These are phyloP conservation scores for Phycodurus eques DNA, from an alignment of 2,113 vertebrate species.

Conservation along the genomic window DNA sequence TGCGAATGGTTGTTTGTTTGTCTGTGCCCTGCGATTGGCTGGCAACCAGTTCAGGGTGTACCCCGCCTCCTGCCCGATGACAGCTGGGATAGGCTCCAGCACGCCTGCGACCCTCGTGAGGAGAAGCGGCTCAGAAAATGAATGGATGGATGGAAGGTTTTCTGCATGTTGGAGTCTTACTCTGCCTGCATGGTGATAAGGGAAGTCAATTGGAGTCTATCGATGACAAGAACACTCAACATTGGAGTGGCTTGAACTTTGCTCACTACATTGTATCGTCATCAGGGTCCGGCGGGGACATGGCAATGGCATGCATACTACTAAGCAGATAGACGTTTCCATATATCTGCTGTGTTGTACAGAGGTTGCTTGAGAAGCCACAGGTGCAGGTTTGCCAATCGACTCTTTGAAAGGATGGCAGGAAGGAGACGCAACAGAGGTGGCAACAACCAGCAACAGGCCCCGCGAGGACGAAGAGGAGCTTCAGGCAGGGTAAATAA, in stretches of 20 bases:
- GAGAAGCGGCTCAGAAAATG: too few species aligned
- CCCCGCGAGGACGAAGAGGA: slow-evolving; percentile 23
- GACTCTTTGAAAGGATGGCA: slow-evolving; percentile 49
- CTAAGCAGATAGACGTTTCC: slow-evolving; percentile 11
- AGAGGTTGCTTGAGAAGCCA: slow-evolving; percentile 5
- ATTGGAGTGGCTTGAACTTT: slow-evolving; percentile 62
- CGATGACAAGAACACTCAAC: slow-evolving; percentile 19
- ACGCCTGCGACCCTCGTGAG: too few species aligned
- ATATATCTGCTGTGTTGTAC: slow-evolving; percentile 5
- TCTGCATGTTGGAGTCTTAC: not conserved
- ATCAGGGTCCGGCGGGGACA: slow-evolving; percentile 47
- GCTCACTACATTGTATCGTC: slow-evolving; percentile 50
- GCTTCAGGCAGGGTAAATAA: slow-evolving; percentile 40
- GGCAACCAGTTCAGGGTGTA: too few species aligned
- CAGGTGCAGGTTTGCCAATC: not conserved
- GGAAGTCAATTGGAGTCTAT: slow-evolving; percentile 4
- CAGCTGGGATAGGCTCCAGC: too few species aligned
- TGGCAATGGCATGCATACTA: slow-evolving; percentile 18
- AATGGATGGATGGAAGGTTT: too few species aligned
- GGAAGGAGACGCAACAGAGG: slow-evolving; percentile 63
- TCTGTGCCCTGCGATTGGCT: too few species aligned
- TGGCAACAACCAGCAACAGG: slow-evolving; percentile 36
- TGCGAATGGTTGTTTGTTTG: too few species aligned
- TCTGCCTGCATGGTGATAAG: not conserved
- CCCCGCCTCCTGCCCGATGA: too few species aligned